These are phyloP conservation scores for Choloepus hoffmanni DNA, from an alignment of 2,113 vertebrate species.

Conservation along the genomic window DNA sequence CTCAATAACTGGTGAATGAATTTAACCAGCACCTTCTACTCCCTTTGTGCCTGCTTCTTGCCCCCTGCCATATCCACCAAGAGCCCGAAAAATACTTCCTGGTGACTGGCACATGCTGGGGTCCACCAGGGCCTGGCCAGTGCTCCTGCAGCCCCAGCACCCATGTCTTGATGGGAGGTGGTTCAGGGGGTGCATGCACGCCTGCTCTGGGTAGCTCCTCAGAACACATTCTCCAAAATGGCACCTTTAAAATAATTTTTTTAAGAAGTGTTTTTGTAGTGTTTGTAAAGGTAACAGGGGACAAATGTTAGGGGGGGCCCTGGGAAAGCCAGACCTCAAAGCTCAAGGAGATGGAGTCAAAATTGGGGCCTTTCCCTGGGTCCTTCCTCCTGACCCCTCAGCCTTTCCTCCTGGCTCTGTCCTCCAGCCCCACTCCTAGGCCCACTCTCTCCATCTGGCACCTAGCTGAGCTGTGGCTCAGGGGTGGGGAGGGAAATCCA, in stretches of 20 bases:
- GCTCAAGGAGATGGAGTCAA: not conserved
- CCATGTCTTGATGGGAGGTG: accelerated
- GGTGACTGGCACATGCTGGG: not conserved
- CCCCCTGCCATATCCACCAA: not conserved
- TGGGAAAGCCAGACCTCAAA: not conserved
- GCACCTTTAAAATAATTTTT: not conserved
- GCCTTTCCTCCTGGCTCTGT: not conserved
- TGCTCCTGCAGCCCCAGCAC: not conserved
- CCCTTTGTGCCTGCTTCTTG: not conserved
- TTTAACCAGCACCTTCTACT: not conserved
- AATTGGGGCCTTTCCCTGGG: not conserved
- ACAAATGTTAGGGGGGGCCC: not conserved
- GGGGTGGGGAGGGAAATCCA: not conserved
- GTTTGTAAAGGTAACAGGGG: not conserved
- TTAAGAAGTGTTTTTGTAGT: not conserved
- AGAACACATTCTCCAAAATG: not conserved
- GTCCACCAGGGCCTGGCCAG: not conserved
- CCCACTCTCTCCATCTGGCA: not conserved
- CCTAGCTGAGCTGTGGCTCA: not conserved
- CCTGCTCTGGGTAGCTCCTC: not conserved
- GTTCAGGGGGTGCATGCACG: not conserved
- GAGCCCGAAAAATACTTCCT: not conserved
- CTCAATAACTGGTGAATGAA: not conserved
- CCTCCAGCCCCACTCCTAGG: not conserved
- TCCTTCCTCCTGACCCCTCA: not conserved